Conservation (phyloP, 2,888 invertebrate genomes). For the Macroteleia sp. region DNA sequence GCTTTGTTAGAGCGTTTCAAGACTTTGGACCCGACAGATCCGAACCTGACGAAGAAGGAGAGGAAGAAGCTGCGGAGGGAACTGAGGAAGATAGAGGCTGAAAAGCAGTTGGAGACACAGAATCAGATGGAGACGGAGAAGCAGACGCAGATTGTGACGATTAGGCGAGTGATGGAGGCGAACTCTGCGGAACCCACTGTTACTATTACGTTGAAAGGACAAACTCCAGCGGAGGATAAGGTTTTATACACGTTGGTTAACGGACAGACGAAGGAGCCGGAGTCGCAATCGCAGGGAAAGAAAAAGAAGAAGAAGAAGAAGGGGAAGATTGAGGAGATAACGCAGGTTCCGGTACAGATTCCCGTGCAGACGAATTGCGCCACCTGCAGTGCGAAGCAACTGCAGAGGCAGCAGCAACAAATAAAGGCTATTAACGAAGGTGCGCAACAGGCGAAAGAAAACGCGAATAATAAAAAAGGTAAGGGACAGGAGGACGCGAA, state of each 20-base stretch:
- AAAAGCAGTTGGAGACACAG: too few species aligned
- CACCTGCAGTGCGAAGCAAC: conserved; percentile 55
- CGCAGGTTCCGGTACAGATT: conserved; percentile 45
- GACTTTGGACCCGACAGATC: conserved; percentile 65
- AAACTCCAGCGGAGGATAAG: conserved; percentile 89
- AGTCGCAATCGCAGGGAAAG: conserved; percentile 73
- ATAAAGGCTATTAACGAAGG: conserved; percentile 63
- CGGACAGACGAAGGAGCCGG: conserved; percentile 84
- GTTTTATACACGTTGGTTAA: conserved; percentile 89
- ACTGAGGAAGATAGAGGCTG: conserved; percentile 80
- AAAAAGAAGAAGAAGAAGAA: conserved; percentile 81
- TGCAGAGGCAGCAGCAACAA: conserved; percentile 49
- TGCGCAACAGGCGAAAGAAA: conserved; percentile 39
- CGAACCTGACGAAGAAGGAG: conserved; percentile 81
- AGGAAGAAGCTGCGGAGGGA: conserved; percentile 79
- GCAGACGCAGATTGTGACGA: conserved; percentile 86
- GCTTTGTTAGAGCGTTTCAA: conserved; percentile 38
- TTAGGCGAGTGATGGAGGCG: conserved; percentile 88
- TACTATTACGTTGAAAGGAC: conserved; percentile 90
- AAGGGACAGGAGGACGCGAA: conserved; percentile 4
- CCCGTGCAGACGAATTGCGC: conserved; percentile 35
- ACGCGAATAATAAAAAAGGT: conserved; percentile 65
- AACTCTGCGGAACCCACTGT: conserved; percentile 89
- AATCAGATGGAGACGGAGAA: conserved; percentile 75
- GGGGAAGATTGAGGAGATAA: conserved; percentile 67